phyloP scores from a whole-genome alignment of 1,140 invertebrate species.

The Rhagoletis pomonella region DNA sequence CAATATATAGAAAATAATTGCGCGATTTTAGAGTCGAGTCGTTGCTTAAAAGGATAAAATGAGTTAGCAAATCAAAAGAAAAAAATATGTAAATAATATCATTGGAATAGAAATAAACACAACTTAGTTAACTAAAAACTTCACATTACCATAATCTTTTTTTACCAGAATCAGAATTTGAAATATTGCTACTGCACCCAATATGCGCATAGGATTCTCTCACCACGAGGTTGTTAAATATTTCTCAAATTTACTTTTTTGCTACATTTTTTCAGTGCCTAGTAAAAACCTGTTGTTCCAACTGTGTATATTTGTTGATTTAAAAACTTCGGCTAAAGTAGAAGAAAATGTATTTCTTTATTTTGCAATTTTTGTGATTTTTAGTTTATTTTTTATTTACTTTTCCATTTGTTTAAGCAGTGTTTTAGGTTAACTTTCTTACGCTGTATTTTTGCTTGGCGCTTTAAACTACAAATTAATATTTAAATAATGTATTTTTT shows the following conservation, averaged over 20 bases:
- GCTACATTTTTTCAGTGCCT: not conserved
- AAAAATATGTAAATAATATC: slow-evolving; percentile 13
- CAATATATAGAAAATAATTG: not conserved
- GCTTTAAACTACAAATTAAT: slow-evolving; percentile 16
- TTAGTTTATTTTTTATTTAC: slow-evolving; percentile 44
- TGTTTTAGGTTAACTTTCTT: slow-evolving; percentile 52
- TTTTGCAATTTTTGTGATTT: slow-evolving; percentile 51
- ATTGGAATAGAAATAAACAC: not conserved
- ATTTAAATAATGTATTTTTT: too few relatives aligned
- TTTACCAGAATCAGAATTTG: not conserved
- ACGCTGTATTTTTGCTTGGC: slow-evolving; percentile 40
- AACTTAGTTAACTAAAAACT: not conserved
- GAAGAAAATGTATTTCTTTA: slow-evolving; percentile 52
- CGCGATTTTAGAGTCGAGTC: not conserved
- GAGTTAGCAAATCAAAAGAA: not conserved
- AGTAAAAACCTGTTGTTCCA: not conserved
- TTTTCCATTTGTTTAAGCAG: slow-evolving; percentile 47
- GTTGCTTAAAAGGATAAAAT: not conserved
- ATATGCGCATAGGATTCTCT: not conserved
- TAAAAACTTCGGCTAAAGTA: slow-evolving; percentile 40
- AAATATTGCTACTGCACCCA: not conserved
- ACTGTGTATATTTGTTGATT: not conserved
- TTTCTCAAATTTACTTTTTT: not conserved
- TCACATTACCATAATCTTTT: too few relatives aligned
- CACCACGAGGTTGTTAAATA: not conserved